Conservation (phyloP, 2,797 vertebrate species). For the Fratercula arctica region DNA sequence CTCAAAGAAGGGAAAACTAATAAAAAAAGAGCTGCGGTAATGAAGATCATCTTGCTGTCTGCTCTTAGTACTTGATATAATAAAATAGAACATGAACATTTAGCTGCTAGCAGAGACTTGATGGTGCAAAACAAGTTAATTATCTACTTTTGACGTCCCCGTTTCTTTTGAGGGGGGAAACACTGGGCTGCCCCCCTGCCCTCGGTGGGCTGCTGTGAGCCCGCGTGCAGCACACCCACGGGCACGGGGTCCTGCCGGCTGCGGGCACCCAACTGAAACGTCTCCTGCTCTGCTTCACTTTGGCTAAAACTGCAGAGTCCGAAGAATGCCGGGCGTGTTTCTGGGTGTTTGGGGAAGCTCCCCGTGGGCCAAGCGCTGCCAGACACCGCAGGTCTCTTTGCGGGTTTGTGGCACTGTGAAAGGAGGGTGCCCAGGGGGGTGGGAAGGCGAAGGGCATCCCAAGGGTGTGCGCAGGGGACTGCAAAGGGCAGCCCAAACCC, state of each 20-base stretch:
- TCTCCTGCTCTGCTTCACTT: neutral
- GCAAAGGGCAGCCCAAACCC: neutral
- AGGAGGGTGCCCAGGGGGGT: neutral
- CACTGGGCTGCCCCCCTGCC: neutral
- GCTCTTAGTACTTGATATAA: neutral
- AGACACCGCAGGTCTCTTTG: neutral
- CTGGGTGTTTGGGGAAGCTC: neutral
- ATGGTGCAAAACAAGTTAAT: neutral
- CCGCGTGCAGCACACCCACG: neutral
- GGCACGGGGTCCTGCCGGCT: neutral
- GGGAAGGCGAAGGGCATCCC: neutral
- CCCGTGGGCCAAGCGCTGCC: neutral
- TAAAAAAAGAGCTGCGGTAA: neutral
- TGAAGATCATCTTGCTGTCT: neutral
- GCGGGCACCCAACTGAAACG: neutral
- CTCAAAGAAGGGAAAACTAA: neutral
- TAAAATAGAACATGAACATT: neutral
- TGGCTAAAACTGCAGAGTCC: neutral
- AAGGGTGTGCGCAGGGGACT: fast-evolving
- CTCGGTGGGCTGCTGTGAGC: neutral
- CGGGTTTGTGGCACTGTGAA: neutral
- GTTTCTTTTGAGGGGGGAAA: fast-evolving
- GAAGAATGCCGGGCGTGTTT: neutral
- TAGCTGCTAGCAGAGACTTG: neutral
- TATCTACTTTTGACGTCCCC: neutral